These are phyloP conservation scores for Leptinotarsa tumamoca DNA, from an alignment of 2,888 invertebrate genomes.

Conservation along the genomic window DNA sequence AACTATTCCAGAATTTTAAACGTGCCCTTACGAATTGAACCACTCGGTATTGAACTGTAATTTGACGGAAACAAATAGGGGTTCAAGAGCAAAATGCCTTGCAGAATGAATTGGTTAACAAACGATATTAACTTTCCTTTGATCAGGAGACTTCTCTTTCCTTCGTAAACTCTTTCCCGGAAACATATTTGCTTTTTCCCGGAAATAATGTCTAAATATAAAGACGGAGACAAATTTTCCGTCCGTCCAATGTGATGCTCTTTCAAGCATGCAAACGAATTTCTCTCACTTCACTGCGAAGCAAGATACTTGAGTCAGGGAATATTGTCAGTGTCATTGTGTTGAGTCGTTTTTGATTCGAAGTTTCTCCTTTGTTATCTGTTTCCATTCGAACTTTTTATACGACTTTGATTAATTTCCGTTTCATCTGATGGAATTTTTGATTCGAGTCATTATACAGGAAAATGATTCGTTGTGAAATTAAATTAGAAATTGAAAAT, in stretches of 20 bases:
- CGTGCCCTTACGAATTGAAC: too few species aligned
- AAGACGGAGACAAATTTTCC: background rate
- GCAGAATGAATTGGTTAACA: background rate
- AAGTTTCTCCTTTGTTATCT: background rate
- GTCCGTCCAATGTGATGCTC: background rate
- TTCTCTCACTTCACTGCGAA: background rate
- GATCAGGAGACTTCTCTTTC: background rate
- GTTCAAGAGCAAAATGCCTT: background rate
- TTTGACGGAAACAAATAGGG: background rate
- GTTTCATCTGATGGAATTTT: too few species aligned
- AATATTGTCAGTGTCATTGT: background rate
- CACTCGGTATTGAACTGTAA: background rate
- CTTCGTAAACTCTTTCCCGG: background rate
- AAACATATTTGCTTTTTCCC: background rate
- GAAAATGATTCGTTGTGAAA: too few species aligned
- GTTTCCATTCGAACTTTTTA: too few species aligned
- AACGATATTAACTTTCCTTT: background rate
- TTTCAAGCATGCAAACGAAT: constrained; percentile 10
- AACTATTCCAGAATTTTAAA: too few species aligned
- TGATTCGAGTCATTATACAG: too few species aligned
- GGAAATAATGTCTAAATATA: constrained; percentile 1
- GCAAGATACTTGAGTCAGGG: background rate
- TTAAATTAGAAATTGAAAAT: too few species aligned
- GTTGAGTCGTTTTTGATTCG: background rate
- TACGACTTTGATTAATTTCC: too few species aligned